These are phyloP conservation scores for Monopis laevigella DNA, from an alignment of 2,888 invertebrate species.

Conservation along the genomic window DNA sequence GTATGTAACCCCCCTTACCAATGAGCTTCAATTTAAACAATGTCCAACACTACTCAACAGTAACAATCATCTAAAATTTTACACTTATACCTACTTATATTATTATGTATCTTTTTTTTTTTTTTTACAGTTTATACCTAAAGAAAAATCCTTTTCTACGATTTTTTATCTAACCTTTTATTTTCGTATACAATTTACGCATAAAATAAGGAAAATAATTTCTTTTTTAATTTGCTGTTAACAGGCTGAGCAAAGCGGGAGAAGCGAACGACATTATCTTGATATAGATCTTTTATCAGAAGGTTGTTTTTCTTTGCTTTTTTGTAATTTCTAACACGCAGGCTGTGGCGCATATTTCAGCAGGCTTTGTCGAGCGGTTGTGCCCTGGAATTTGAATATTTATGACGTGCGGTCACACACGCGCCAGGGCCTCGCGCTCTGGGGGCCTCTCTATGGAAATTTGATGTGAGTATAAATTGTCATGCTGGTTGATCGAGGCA, in stretches of 20 bases:
- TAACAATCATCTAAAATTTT: too few relatives aligned
- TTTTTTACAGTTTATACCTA: too few relatives aligned
- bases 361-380: conserved; percentile 10
- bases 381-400: conserved; percentile 12
- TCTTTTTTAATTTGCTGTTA: neutral
- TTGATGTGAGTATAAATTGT: conserved; percentile 13
- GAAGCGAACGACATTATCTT: conserved; percentile 5
- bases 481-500: conserved; percentile 9
- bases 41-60: too few relatives aligned
- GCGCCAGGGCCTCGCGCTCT: conserved; percentile 4
- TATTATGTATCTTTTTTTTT: too few relatives aligned
- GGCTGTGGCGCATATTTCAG: conserved; percentile 11
- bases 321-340: conserved; percentile 12
- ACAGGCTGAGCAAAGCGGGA: neutral
- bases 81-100: too few relatives aligned
- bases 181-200: too few relatives aligned
- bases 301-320: conserved; percentile 9
- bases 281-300: conserved; percentile 2
- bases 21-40: too few relatives aligned
- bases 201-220: neutral
- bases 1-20: too few relatives aligned
- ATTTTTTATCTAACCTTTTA: too few relatives aligned
- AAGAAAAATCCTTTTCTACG: too few relatives aligned
- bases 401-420: conserved; percentile 14
- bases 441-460: conserved; percentile 12